Evolutionary conservation across 2,888 invertebrate genomes (phyloP), one percentile per base, ranked within the genome.

Genomic region (Argyresthia goedartella): DNA sequence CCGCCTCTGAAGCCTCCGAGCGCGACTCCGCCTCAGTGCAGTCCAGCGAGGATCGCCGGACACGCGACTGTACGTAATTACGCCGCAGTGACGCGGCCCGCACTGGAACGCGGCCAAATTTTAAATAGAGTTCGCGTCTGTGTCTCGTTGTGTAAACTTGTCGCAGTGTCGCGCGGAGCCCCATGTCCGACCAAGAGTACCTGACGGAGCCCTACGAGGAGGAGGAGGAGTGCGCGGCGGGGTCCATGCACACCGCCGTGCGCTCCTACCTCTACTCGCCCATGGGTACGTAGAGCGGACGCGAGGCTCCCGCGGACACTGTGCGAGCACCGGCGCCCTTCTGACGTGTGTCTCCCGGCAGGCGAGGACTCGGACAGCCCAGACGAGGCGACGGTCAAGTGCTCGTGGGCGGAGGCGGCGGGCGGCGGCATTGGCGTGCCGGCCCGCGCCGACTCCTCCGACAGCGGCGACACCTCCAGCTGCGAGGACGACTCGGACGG

Each of bases 371-470:
- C 89, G 63, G 89, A 90, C 66, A 89, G 89, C 71, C 85, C 89
- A 56, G 90, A 90, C 60, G 90, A 90, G 64, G 88, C 88, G 50
- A 89, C 90, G 56, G 80, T 90, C 71, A 90, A 90, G 74, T 88
- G 87, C 60, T n/a, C n/a, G n/a, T n/a, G n/a, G n/a, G 79, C 85
- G 57, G 69, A 73, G 50, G 85, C 86, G 86, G 71, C 80, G 54
- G 87, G 78, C 56, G 85, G 82, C 53, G 78, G 76, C 46, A 77
- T 81, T 35, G 68, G 68, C 56, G 72, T 75, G 51, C 76, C 77
- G 33, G 64, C 71, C 41, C 72, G 73, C 51, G 74, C 69, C 52
- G 72, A 75, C 57, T 85, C 85, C 45, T 86, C 86, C 45, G 82
- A 81, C 57, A 75, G 77, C 16, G 79, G 76, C 35, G 76, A 80